These are phyloP conservation scores for Leptinotarsa defecta DNA, from an alignment of 1,140 invertebrate species.

Conservation along the genomic window DNA sequence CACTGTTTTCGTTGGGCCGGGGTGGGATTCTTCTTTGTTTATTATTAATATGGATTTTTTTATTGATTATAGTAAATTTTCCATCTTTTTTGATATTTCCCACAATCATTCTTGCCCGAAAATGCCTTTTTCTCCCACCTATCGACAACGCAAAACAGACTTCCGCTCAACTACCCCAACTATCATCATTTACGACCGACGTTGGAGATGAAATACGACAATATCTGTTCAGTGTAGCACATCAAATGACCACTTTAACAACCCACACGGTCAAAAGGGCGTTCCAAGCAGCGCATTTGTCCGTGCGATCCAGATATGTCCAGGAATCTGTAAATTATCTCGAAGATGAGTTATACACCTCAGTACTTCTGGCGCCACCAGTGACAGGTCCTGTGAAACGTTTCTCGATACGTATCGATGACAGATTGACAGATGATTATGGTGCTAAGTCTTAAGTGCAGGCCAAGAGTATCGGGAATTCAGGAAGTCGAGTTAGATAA, in stretches of 20 bases:
- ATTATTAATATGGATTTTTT: too few relatives aligned
- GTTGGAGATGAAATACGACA: conserved; percentile 1
- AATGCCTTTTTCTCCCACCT: too few relatives aligned
- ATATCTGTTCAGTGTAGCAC: neutral
- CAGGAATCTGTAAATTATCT: neutral
- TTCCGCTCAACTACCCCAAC: neutral
- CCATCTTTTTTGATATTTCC: too few relatives aligned
- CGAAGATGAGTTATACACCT: neutral
- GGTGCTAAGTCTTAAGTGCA: neutral
- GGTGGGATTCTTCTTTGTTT: too few relatives aligned
- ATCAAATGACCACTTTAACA: conserved; percentile 13
- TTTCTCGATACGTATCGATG: conserved; percentile 6
- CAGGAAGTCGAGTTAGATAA: neutral
- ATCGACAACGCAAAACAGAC: too few relatives aligned
- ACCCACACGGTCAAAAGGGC: conserved; percentile 22
- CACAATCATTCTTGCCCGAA: too few relatives aligned
- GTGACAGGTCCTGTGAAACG: neutral
- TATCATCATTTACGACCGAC: neutral
- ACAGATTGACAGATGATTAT: conserved; percentile 7
- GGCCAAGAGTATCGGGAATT: neutral
- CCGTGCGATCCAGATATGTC: neutral
- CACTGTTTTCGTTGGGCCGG: too few relatives aligned
- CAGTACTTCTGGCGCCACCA: conserved; percentile 11
- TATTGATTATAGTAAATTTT: too few relatives aligned
- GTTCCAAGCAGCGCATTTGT: conserved; percentile 7